These are phyloP conservation scores for Zosterops lateralis DNA, from an alignment of 2,113 vertebrate genomes.

Conservation along the genomic window DNA sequence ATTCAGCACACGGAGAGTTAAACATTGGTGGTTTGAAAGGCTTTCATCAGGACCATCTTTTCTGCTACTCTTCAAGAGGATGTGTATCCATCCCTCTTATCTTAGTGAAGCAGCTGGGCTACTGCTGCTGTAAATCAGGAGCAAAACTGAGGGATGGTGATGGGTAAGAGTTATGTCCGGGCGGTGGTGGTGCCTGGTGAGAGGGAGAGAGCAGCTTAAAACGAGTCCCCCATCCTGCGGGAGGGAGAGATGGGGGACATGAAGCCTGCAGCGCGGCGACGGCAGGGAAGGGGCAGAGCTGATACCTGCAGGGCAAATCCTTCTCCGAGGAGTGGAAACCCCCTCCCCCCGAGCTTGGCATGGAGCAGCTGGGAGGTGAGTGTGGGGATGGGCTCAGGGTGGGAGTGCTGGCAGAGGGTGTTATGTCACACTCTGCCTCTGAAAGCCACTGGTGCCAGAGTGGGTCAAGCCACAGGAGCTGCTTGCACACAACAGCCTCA, in stretches of 20 bases:
- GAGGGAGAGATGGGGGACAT: neutral
- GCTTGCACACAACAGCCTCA: neutral
- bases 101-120: conserved; percentile 49
- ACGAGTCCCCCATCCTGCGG: neutral
- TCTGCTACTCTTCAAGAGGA: neutral
- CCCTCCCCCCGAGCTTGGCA: accelerated
- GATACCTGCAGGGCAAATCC: neutral
- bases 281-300: neutral
- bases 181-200: accelerated
- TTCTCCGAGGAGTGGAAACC: neutral
- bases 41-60: neutral
- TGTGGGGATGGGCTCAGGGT: neutral
- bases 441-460: neutral
- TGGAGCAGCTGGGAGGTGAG: conserved; percentile 63
- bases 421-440: neutral
- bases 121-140: conserved; percentile 49
- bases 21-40: neutral
- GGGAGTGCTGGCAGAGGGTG: accelerated
- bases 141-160: neutral
- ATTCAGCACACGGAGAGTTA: neutral
- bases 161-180: neutral
- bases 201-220: neutral
- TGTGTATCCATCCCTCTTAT: conserved; percentile 28
- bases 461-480: neutral
- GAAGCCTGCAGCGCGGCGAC: neutral